Conservation (phyloP, 2,797 vertebrate genomes). For the Cheirogaleus major region DNA sequence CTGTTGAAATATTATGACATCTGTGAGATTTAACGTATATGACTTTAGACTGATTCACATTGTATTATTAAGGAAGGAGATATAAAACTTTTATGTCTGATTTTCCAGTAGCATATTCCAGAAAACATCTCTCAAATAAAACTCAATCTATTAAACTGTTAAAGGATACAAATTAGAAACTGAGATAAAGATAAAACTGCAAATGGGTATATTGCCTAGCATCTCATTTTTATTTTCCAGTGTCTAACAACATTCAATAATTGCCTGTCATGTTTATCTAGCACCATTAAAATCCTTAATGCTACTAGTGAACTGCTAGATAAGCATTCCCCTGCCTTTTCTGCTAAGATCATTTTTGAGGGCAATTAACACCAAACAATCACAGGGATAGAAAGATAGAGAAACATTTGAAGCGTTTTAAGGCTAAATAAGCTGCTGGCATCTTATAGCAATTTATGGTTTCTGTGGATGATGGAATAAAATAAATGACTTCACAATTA, state of each 20-base stretch:
- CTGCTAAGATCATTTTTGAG: constrained; percentile 56
- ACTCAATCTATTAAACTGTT: constrained; percentile 34
- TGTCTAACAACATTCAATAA: constrained; percentile 63
- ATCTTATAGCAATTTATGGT: constrained; percentile 47
- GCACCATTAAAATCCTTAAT: constrained; percentile 65
- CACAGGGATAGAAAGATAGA: constrained; percentile 40
- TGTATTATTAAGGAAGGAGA: not conserved
- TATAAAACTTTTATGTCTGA: constrained; percentile 39
- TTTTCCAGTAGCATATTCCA: not conserved
- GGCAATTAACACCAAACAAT: constrained; percentile 59
- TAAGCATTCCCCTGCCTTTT: constrained; percentile 58
- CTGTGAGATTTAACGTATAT: not conserved
- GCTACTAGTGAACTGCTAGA: not conserved
- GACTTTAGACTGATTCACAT: not conserved
- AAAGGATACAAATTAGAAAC: constrained; percentile 42
- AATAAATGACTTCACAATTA: not conserved
- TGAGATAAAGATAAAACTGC: constrained; percentile 60
- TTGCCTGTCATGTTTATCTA: constrained; percentile 63
- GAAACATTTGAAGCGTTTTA: constrained; percentile 26
- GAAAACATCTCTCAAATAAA: constrained; percentile 44
- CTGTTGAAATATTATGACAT: not conserved
- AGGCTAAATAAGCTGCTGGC: not conserved
- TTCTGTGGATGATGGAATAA: constrained; percentile 38
- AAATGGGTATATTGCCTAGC: constrained; percentile 9
- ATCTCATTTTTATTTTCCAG: constrained; percentile 56